phyloP scores from a whole-genome alignment of 2,797 vertebrate species.

The Megalops cyprinoides region DNA sequence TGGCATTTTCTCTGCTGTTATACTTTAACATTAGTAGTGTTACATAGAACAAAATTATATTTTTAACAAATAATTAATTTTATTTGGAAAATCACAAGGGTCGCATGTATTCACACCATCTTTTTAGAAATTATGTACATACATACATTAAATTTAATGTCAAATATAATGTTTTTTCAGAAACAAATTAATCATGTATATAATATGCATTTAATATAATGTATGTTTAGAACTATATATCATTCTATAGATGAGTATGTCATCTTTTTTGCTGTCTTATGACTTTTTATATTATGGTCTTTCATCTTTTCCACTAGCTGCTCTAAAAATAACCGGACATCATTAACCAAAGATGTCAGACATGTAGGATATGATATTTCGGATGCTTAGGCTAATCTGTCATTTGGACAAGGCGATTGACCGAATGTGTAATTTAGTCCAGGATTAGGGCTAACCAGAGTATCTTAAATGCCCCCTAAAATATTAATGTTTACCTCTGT shows the following conservation, averaged over 20 bases:
- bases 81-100: no score
- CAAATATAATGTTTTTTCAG: no score
- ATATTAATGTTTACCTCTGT: no score
- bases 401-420: neutral
- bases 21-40: no score
- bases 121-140: no score
- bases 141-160: no score
- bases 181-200: no score
- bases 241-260: neutral
- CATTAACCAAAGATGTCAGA: neutral
- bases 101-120: no score
- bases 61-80: no score
- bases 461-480: neutral
- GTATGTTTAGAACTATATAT: neutral
- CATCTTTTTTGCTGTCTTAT: slow-evolving; percentile 3
- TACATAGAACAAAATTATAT: no score
- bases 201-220: no score
- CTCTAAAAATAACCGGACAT: neutral
- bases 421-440: neutral
- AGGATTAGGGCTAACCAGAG: neutral
- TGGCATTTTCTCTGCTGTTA: no score
- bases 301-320: neutral
- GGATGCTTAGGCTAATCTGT: neutral
- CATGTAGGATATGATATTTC: neutral
- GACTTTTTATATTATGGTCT: slow-evolving; percentile 1